Percentiles rank a stretch among this genome's conserved stretches.
Evolutionary conservation across 2,888 invertebrate species (phyloP).

Genomic region (Patella ulyssiponensis): DNA sequence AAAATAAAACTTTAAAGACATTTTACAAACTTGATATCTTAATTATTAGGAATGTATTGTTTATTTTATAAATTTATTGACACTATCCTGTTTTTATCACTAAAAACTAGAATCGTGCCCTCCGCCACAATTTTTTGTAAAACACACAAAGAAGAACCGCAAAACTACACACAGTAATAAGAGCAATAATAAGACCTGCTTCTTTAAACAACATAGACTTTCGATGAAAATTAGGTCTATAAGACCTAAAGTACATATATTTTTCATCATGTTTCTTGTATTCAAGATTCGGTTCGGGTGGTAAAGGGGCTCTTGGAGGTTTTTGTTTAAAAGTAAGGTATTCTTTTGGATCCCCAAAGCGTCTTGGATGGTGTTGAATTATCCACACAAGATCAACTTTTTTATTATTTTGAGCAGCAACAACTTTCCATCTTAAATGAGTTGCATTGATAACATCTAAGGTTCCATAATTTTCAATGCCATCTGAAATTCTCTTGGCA

Average conservation of each 20-base stretch:
- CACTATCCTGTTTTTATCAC: no score
- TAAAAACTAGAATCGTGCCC: neutral
- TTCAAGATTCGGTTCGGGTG: neutral
- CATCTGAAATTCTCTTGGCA: constrained; percentile 48
- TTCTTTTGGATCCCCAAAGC: constrained; percentile 44
- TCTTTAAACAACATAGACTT: neutral
- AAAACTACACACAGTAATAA: constrained; percentile 1
- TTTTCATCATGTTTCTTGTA: neutral
- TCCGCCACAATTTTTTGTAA: neutral
- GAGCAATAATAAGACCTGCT: neutral
- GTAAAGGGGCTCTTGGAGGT: neutral
- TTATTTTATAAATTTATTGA: no score
- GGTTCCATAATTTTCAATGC: constrained; percentile 52
- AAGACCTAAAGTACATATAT: neutral
- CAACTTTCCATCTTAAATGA: constrained; percentile 58
- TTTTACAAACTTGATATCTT: no score
- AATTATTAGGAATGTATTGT: no score
- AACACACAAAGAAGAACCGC: neutral
- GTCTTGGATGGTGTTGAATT: constrained; percentile 53
- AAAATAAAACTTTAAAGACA: no score
- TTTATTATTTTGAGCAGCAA: constrained; percentile 52
- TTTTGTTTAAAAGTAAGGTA: neutral
- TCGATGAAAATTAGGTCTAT: neutral
- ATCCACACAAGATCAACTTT: constrained; percentile 54
- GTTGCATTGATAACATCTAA: constrained; percentile 53